Conservation (phyloP, 2,113 vertebrate genomes). For the Dicrurus megarhynchus region DNA sequence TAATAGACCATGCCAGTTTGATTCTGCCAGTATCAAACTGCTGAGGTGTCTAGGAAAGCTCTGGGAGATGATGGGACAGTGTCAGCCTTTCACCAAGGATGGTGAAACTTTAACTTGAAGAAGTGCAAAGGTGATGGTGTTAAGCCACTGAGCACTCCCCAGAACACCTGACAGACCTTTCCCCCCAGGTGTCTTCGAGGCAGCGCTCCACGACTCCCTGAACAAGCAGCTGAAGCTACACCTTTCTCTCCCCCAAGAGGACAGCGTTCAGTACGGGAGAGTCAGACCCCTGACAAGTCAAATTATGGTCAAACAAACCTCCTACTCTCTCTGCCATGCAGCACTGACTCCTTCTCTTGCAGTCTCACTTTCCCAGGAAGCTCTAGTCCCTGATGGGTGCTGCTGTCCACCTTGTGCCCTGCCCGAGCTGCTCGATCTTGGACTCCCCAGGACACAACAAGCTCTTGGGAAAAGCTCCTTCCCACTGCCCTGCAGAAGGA, state of each 20-base stretch:
- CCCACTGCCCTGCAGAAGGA: background rate
- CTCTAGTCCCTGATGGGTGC: background rate
- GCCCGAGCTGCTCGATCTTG: rapidly evolving
- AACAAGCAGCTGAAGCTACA: background rate
- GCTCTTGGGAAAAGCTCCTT: background rate
- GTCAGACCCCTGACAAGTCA: no score
- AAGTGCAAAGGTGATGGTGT: background rate
- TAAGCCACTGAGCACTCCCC: background rate
- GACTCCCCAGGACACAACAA: no score
- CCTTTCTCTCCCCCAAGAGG: background rate
- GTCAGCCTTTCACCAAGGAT: background rate
- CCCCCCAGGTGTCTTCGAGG: rapidly evolving
- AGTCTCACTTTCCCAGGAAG: background rate
- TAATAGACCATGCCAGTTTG: background rate
- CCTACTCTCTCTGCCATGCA: rapidly evolving
- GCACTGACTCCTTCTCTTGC: background rate
- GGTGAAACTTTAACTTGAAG: background rate
- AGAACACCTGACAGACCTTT: background rate
- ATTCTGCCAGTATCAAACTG: background rate
- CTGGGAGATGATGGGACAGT: background rate
- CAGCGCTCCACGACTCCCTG: rapidly evolving
- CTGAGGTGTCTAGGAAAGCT: background rate
- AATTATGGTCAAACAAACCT: background rate
- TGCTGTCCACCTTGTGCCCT: background rate
- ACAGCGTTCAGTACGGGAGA: background rate